Conservation (phyloP, 2,797 vertebrate species). For the Morelia viridis region DNA sequence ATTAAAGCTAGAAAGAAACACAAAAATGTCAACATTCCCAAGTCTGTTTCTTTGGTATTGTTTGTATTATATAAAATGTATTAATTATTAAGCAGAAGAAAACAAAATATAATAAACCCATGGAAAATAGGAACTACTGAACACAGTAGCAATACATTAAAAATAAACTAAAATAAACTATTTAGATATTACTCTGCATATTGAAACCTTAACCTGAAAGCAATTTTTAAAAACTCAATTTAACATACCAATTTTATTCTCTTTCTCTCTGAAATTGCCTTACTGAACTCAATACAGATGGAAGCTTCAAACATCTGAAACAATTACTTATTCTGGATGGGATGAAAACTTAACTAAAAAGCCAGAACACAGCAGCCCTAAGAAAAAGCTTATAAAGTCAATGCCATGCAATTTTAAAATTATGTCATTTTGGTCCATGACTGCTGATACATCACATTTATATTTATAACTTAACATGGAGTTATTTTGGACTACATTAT, state of each 20-base stretch:
- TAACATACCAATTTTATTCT: background rate
- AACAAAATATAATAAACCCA: background rate
- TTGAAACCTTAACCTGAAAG: background rate
- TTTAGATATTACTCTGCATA: background rate
- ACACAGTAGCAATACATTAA: background rate
- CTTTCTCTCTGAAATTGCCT: background rate
- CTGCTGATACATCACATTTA: background rate
- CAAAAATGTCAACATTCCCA: background rate
- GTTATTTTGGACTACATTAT: background rate
- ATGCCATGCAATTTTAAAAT: background rate
- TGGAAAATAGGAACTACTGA: background rate
- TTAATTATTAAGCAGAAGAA: background rate
- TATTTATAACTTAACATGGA: background rate
- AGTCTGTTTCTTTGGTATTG: background rate
- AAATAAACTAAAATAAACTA: background rate
- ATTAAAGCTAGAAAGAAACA: conserved; percentile 84
- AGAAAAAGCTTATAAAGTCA: background rate
- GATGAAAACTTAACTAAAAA: background rate
- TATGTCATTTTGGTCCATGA: background rate
- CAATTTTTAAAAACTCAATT: background rate
- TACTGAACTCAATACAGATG: background rate
- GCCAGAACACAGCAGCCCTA: background rate
- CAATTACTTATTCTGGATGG: background rate
- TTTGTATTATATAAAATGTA: background rate
- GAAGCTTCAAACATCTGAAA: background rate